Base-by-base conservation (phyloP, 1,140 invertebrate species). In the Physella acuta region DNA sequence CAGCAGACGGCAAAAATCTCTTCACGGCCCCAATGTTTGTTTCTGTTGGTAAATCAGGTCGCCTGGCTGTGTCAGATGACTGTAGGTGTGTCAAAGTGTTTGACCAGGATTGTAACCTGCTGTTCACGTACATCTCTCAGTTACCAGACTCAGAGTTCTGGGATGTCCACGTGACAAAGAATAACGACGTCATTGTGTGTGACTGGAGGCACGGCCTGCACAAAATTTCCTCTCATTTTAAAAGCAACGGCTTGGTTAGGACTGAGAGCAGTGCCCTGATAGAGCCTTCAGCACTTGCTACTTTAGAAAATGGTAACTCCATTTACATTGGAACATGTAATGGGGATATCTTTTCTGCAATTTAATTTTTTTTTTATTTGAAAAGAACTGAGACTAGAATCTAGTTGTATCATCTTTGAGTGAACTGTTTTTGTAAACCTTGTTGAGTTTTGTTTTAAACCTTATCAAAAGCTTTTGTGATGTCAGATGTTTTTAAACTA, bases 131-230 rank as follows among this genome's bases (percentile, higher is more conserved):
- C 39, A 44, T 26, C 20, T 68, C 66, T 30, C 44, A n/a, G 8
- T 26, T 68, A 24, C 24, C 56, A 60, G 55, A 60, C 14, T 68
- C 66, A 11, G 34, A 68, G 56, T 68, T 68, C n/a, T 68, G 66
- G 66, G 66, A 60, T 55, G 66, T 68, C 3, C 37, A 16, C n/a
- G 66, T 68, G 14, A 4, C 60, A 16, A 53, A 44, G 11, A 31
- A 44, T 49, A 56, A 39, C 2, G 24, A 53, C 14, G 56, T 60
- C 17, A 20, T 68, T 31, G 56, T 68, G 20, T 68, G 66, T 68
- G 66, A 68, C 56, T 68, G 66, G 66, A 60, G 49, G 36, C 66
- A 68, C 49, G 66, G 66, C 28, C 20, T 68, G 28, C 66, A 68
- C 37, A 59, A 68, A 24, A 68, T 68, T 33, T 68, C 66, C 28